Evolutionary conservation across 2,888 invertebrate species (phyloP).

Genomic region (Ecdyonurus torrentis): DNA sequence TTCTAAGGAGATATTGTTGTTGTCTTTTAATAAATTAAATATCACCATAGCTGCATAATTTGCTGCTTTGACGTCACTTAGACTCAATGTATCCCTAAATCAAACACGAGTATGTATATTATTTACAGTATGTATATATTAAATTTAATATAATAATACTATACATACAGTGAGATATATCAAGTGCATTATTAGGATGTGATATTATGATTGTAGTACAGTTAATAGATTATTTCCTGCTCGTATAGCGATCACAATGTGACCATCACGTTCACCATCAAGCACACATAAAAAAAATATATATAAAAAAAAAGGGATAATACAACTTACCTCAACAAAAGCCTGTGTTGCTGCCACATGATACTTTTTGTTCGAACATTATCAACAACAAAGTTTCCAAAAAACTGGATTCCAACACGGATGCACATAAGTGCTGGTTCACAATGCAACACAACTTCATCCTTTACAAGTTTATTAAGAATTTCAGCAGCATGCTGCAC

Average conservation of each 20-base stretch:
- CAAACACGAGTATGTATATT: background rate
- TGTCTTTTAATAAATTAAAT: conserved; percentile 36
- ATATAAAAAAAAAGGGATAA: conserved; percentile 13
- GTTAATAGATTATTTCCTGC: too few relatives aligned
- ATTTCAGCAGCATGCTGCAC: background rate
- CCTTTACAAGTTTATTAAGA: background rate
- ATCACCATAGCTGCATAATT: conserved; percentile 39
- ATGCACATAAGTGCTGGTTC: conserved; percentile 23
- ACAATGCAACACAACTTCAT: background rate
- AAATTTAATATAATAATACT: too few relatives aligned
- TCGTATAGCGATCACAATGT: too few relatives aligned
- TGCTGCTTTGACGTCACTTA: conserved; percentile 15
- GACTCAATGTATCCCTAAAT: conserved; percentile 13
- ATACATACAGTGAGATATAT: too few relatives aligned
- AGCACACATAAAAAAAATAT: background rate
- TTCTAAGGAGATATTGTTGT: background rate
- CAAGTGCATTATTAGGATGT: too few relatives aligned
- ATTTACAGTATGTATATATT: background rate
- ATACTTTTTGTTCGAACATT: conserved; percentile 35
- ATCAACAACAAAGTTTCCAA: conserved; percentile 38
- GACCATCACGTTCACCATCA: background rate
- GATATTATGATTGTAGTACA: too few relatives aligned
- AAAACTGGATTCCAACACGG: conserved; percentile 35
- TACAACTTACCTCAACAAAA: conserved; percentile 29
- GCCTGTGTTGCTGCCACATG: conserved; percentile 35